Evolutionary conservation across 2,797 vertebrate genomes (phyloP).

Genomic region (Ataeniobius toweri): DNA sequence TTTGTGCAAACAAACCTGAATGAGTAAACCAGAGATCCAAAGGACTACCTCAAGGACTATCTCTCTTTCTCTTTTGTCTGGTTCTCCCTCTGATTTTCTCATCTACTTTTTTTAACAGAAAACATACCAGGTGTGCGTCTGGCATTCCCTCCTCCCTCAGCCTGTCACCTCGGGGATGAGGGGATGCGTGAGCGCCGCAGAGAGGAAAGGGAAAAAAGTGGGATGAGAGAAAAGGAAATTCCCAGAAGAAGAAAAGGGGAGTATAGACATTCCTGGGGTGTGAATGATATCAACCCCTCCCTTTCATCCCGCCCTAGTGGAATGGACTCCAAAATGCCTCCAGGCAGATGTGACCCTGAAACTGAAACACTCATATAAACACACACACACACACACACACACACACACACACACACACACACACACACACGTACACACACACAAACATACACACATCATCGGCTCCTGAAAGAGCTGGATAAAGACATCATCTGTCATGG

Average conservation of each 20-base stretch:
- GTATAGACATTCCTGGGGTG: constrained; percentile 80
- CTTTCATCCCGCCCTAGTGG: constrained; percentile 62
- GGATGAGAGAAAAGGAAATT: constrained; percentile 71
- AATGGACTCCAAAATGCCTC: constrained; percentile 72
- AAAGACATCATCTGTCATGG: constrained; percentile 80
- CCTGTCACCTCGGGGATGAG: constrained; percentile 76
- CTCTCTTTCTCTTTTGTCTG: constrained; percentile 34
- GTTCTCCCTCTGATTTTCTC: constrained; percentile 26
- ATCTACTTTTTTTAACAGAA: constrained; percentile 52
- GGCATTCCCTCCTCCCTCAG: constrained; percentile 60
- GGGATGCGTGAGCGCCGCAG: constrained; percentile 52
- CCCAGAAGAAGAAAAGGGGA: constrained; percentile 69
- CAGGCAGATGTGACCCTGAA: constrained; percentile 75
- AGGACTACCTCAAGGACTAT: constrained; percentile 67
- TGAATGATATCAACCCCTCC: constrained; percentile 71
- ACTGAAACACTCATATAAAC: constrained; percentile 36
- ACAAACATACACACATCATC: constrained; percentile 2
- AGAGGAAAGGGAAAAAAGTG: not conserved
- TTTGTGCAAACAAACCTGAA: constrained; percentile 36
- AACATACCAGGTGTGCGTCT: constrained; percentile 79
- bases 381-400: constrained; percentile 27
- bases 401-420: constrained; percentile 35
- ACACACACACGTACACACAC: not conserved
- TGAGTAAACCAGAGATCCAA: constrained; percentile 60
- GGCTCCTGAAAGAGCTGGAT: constrained; percentile 74